Percentiles rank a stretch among this genome's conserved stretches.
These are phyloP conservation scores for Platalea minor DNA, from an alignment of 2,797 vertebrate species.

Conservation along the genomic window DNA sequence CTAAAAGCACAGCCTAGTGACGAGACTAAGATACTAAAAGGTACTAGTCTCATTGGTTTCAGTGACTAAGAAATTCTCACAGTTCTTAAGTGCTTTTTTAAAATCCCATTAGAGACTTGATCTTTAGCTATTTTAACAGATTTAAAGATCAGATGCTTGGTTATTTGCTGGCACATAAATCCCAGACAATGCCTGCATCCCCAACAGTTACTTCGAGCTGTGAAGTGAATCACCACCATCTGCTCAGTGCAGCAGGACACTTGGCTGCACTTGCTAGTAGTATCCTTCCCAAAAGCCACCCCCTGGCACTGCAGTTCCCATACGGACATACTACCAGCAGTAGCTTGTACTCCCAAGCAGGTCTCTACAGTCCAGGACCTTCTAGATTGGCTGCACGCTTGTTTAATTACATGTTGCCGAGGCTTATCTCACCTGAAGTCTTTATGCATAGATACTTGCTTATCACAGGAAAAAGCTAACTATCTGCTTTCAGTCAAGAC, in stretches of 20 bases:
- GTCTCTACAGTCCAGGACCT: not conserved
- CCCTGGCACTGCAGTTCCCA: not conserved
- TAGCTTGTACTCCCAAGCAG: not conserved
- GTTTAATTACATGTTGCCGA: not conserved
- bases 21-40: not conserved
- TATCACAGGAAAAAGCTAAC: not conserved
- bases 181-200: not conserved
- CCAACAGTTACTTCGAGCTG: not conserved
- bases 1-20: not conserved
- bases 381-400: not conserved
- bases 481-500: not conserved
- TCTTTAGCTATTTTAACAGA: not conserved
- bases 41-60: not conserved
- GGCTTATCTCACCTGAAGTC: not conserved
- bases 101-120: not conserved
- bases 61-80: not conserved
- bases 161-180: not conserved
- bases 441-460: not conserved
- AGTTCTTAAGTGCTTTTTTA: not conserved
- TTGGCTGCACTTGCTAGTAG: not conserved
- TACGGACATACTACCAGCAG: not conserved
- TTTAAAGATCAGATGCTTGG: not conserved
- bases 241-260: not conserved
- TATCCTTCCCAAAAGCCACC: not conserved
- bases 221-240: slow-evolving; percentile 10